Base-by-base conservation (phyloP, 2,888 invertebrate genomes). In the Eremobia ochroleuca region DNA sequence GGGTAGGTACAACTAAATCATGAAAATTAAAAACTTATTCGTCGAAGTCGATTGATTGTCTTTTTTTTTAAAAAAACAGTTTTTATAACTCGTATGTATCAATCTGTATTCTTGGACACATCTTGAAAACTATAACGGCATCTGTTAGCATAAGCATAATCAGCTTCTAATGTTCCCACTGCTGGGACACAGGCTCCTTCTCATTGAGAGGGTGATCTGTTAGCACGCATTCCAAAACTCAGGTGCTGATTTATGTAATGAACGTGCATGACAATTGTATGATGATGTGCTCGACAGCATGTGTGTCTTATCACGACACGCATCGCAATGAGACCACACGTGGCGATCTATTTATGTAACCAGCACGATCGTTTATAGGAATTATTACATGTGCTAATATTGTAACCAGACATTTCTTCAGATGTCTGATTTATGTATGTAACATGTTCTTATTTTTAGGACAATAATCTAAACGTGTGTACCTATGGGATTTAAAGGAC, bases 281-380 rank as follows among this genome's bases (percentile, higher is more conserved):
- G 40, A 55, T 65, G 75, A 82, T 70, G 49, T 69, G 68, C 58
- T 76, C 43, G 68, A 72, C 46, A 46, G 59, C 62, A 34, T 77
- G 80, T 43, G 21, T 49, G n/a, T 28, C 4, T 21, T 25, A 62
- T 72, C 85, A 85, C 80, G 85, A 82, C 21, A 15, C 25, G 87
- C 74, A 82, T 85, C 46, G 31, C 70, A 79, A 86, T 81, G 77
- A 76, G 80, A 82, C 86, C 86, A 86, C 86, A 87, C 86, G 49
- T 40, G 43, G 9, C 43, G 64, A 25, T 28, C 59, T 73, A n/a
- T n/a, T 73, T 31, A 31, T 65, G 76, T 31, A 34, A 61, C 34
- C 8, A 11, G 18, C 64, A 73, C 73, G 72, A 73, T 49, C 13
- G 64, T 5, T 59, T 34, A 31, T 66, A 28, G 15, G 1, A 46